Evolutionary conservation across 2,888 invertebrate genomes (phyloP).

Genomic region (Xylota segnis): DNA sequence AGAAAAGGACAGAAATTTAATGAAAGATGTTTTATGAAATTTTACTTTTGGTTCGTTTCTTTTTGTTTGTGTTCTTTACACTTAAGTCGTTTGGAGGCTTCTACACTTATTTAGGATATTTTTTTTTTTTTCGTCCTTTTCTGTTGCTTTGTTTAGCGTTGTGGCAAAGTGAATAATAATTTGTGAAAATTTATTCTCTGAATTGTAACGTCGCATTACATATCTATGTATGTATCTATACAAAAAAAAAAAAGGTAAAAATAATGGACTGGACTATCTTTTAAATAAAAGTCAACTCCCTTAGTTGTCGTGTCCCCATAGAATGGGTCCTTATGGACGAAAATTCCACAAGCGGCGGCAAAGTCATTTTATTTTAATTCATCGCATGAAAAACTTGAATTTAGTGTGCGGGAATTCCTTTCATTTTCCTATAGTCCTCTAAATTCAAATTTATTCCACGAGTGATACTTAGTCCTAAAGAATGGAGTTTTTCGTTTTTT

Average conservation of each 20-base stretch:
- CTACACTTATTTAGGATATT: background rate
- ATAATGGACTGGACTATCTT: conserved; percentile 49
- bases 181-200: conserved; percentile 50
- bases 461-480: conserved; percentile 35
- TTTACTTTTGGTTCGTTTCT: conserved; percentile 22
- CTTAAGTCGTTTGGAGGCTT: background rate
- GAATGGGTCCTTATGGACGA: conserved; percentile 15
- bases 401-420: conserved; percentile 58
- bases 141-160: conserved; percentile 21
- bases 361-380: conserved; percentile 64
- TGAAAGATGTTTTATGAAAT: conserved; percentile 42
- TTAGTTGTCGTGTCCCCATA: background rate
- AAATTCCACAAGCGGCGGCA: conserved; percentile 37
- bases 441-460: conserved; percentile 66
- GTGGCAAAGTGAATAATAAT: conserved; percentile 56
- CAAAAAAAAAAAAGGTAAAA: conserved; percentile 9
- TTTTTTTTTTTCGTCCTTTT: conserved; percentile 6
- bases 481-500: conserved; percentile 28
- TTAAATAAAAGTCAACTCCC: conserved; percentile 26
- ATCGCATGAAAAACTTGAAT: conserved; percentile 59
- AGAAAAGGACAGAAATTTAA: conserved; percentile 21
- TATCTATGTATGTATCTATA: background rate
- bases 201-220: conserved; percentile 13
- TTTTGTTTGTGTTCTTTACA: background rate
- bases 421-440: conserved; percentile 7